Conservation (phyloP, 2,888 invertebrate species). For the Hirudinaria manillensis region DNA sequence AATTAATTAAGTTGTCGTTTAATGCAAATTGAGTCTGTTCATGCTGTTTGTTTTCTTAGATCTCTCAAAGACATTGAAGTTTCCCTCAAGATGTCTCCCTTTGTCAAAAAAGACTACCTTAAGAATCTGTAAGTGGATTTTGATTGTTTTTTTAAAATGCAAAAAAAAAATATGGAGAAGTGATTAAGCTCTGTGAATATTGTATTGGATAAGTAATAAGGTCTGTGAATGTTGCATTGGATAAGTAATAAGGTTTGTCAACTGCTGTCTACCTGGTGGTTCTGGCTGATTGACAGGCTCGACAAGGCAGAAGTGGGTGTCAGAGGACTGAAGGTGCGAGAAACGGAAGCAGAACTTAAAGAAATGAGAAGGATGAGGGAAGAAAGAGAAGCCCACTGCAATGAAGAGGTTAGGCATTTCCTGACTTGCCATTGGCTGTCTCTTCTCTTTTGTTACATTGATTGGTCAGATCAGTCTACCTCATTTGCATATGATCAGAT, state of each 20-base stretch:
- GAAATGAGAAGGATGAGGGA: constrained; percentile 8
- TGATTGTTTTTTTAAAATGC: not conserved
- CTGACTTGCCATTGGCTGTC: not conserved
- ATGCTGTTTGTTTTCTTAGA: not conserved
- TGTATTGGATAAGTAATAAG: not conserved
- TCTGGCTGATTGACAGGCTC: constrained; percentile 9
- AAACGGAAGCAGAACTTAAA: constrained; percentile 10
- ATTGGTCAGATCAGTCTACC: not conserved
- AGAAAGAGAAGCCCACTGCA: not conserved
- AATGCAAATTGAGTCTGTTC: not conserved
- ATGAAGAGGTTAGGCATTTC: not conserved
- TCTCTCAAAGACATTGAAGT: constrained; percentile 5
- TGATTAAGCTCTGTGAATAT: not conserved
- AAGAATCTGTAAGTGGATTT: not conserved
- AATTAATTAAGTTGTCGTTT: not conserved
- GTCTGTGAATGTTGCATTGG: not conserved
- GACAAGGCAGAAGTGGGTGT: not conserved
- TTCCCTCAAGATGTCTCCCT: constrained; percentile 2
- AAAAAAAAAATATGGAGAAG: not conserved
- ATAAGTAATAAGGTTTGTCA: constrained; percentile 6
- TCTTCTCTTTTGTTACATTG: not conserved
- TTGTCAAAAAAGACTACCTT: constrained; percentile 16
- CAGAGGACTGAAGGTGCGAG: not conserved
- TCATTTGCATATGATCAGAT: too few species aligned
- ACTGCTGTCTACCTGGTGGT: too few species aligned